phyloP scores from a whole-genome alignment of 2,888 invertebrate genomes.

The Catocala nupta region DNA sequence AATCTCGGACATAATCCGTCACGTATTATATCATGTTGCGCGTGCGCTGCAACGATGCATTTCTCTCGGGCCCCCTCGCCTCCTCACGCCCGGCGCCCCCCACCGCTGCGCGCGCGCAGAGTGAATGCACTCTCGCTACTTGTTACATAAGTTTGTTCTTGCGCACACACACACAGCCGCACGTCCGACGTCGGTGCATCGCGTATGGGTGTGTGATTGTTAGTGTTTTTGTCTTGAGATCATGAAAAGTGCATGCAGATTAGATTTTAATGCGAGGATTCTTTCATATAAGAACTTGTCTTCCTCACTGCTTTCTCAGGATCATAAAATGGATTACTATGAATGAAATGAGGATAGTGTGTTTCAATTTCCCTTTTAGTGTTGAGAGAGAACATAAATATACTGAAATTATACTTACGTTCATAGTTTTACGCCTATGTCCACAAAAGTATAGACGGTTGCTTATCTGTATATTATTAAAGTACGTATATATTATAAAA shows the following conservation, averaged over 20 bases:
- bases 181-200: slow-evolving; percentile 1
- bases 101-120: slow-evolving; percentile 52
- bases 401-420: too few species aligned
- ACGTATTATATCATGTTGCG: slow-evolving; percentile 59
- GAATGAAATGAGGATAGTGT: slow-evolving; percentile 9
- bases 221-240: slow-evolving; percentile 51
- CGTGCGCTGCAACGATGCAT: slow-evolving; percentile 75
- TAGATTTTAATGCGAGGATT: slow-evolving; percentile 51
- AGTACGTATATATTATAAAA: too few species aligned
- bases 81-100: slow-evolving; percentile 21
- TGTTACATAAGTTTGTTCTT: slow-evolving; percentile 75
- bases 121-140: slow-evolving; percentile 83
- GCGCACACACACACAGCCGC: slow-evolving; percentile 55
- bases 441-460: too few species aligned
- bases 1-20: slow-evolving; percentile 52
- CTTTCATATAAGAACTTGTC: slow-evolving; percentile 31
- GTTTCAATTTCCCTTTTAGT: too few species aligned
- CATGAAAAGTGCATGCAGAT: slow-evolving; percentile 62
- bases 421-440: too few species aligned
- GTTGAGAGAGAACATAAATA: too few species aligned
- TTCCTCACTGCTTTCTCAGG: slow-evolving; percentile 25
- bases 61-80: slow-evolving; percentile 55
- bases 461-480: too few species aligned
- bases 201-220: slow-evolving; percentile 56
- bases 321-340: slow-evolving; percentile 19